Evolutionary conservation across 2,113 vertebrate genomes (phyloP), one percentile per base, ranked within the genome.

Genomic region (Alligator mississippiensis): DNA sequence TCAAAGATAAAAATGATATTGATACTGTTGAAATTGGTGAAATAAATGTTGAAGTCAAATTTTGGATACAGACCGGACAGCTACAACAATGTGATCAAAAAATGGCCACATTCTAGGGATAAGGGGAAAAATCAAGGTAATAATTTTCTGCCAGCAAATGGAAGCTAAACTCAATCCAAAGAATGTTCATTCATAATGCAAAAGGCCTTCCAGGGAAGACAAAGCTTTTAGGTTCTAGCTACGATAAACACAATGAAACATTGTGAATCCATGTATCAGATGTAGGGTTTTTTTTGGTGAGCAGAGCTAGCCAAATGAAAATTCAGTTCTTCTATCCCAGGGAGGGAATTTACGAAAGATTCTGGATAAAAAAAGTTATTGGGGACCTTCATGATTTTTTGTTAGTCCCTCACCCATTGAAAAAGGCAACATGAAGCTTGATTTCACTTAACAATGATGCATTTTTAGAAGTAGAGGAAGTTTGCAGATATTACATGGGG

Each of bases 141-240:
- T 89, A 94, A 85, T 78, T 93, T 68, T 78, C 90, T 94, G 25
- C 76, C 16, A 83, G 66, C 90, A 93, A 89, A 18, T 0, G 0
- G 24, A 13, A 15, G 9, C 80, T 58, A 2, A 90, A 87, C 93
- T 83, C 63, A 38, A 28, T 85, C 93, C 84, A 90, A 90, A 94
- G 62, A 80, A 38, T 57, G 66, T 94, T 90, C 81, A 89, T 96
- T 90, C 93, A 91, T 91, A 95, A 93, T 94, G 79, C 47, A 93
- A 90, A 89, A 88, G 62, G 47, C 28, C 85, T 95, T 24, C 1
- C 11, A 79, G 58, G 24, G 10, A 57, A 28, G 47, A 77, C 64
- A 60, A 77, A 60, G 22, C 6, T 6, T 7, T 59, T n/a, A 70
- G 12, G 16, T 83, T 83, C 81, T 60, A 76, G 57, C 64, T 70